Evolutionary conservation across 2,113 vertebrate species (phyloP), one percentile per base, ranked within the genome.

Genomic region (Petromus typicus): DNA sequence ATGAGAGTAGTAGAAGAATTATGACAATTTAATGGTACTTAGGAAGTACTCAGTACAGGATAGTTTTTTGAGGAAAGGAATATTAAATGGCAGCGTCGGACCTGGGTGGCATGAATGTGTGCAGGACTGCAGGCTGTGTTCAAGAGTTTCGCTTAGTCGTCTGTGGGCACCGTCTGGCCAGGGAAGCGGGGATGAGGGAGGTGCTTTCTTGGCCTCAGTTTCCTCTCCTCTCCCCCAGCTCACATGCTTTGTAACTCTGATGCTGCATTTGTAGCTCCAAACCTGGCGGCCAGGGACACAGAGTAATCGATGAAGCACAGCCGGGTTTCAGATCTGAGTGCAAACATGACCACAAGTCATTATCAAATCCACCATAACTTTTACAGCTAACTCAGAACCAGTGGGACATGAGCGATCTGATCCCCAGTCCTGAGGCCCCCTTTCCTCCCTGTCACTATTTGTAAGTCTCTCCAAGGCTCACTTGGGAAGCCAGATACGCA

Each of bases 371-470:
- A 9, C 81, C 0, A 7, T 80, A 32, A 84, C 10, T 73, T 76
- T 73, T 43, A 37, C 56, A 80, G 64, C 45, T 64, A 61, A 90
- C 61, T 76, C 87, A 63, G 87, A 66, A 40, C 37, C n/a, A 2
- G 0, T 40, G 57, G 87, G 61, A 80, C 89, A 76, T 30, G 48
- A 22, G 76, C 22, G 75, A 84, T 66, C 27, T 59, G 45, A 90
- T 43, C 78, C 57, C 78, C n/a, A 9, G 17, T 10, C 32, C 18
- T 25, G n/a, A 97, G 76, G 81, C 90, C 79, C 40, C 22, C 40
- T 45, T 84, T 69, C 83, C 23, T 51, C 59, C 61, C 81, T 40
- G 17, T 91, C 76, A 90, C 87, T 71, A 84, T 86, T 64, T 22
- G 0, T 48, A 64, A 80, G 45, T 82, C 63, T 67, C 56, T 79